Conservation (phyloP, 2,113 vertebrate genomes). For the Onychostruthus taczanowskii region DNA sequence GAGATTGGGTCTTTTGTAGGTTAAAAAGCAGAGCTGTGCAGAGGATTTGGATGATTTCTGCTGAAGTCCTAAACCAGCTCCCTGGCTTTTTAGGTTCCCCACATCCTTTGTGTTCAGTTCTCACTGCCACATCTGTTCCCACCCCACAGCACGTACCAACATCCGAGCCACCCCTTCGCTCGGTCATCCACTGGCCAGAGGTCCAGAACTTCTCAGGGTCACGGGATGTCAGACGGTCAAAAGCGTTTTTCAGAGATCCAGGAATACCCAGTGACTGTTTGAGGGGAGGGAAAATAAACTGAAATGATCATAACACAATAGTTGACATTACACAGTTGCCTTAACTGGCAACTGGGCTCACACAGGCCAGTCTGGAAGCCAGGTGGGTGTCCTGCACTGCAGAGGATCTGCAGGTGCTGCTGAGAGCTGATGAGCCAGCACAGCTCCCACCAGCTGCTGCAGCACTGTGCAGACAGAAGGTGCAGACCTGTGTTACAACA, state of each 20-base stretch:
- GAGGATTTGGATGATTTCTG: neutral
- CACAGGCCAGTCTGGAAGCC: neutral
- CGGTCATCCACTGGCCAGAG: conserved; percentile 92
- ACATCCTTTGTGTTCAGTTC: neutral
- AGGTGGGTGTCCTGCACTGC: neutral
- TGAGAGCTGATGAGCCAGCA: neutral
- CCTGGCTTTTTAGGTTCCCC: neutral
- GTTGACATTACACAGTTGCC: neutral
- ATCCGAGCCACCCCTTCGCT: conserved; percentile 86
- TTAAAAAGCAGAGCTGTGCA: neutral
- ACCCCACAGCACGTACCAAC: conserved; percentile 72
- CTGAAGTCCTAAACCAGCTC: neutral
- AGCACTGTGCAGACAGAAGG: neutral
- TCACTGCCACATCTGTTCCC: neutral
- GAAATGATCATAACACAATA: neutral
- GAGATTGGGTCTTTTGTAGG: neutral
- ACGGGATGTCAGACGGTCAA: conserved; percentile 74
- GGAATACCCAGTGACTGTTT: conserved; percentile 73
- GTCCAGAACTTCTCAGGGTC: conserved; percentile 83
- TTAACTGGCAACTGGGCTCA: neutral
- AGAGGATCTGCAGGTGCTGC: neutral
- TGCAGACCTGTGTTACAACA: neutral
- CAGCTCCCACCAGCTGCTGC: neutral
- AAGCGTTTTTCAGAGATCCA: conserved; percentile 66
- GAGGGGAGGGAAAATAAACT: neutral